Base-by-base conservation (phyloP, 1,140 invertebrate species). In the Ceratoteleas bidentatus region DNA sequence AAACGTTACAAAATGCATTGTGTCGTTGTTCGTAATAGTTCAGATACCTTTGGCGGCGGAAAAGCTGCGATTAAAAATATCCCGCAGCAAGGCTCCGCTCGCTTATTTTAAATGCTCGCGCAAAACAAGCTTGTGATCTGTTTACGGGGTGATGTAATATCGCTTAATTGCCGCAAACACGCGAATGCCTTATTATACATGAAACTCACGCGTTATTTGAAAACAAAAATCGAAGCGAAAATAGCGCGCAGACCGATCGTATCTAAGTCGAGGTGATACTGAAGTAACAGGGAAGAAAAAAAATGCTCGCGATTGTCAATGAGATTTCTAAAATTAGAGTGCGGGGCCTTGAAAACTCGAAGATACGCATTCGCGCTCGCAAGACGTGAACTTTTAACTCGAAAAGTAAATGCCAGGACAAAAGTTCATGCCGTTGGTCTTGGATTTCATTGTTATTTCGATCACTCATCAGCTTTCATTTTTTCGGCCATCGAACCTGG, bases 321-420 rank as follows among this genome's bases (percentile, higher is more conserved):
- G 58, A 74, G 73, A 75, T 74, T 74, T 76, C 68, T 81, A 81
- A 72, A 76, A 76, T 81, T 76, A 68, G 68, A 76, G 15, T 47
- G 36, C n/a, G 40, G 11, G 38, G 57, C 65, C 73, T 81, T 81
- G 72, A 70, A 70, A 58, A 58, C 13, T 14, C 36, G 33, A 70
- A 70, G 65, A 69, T 64, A 77, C 38, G 14, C 73, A 24, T 45
- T 68, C 32, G 49, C 11, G 16, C 45, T 47, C 52, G 16, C 10
- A 56, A 80, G 40, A 50, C 6, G 33, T 62, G 43, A 68, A 80
- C 60, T 65, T 81, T 75, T 75, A 50, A 53, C 34, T 50, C 38
- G 34, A 53, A 53, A 70, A 68, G 40, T 50, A 70, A 78, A 69
- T 73, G 68, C 56, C 50, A 77, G 10, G 57, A 33, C 13, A n/a